A percentile compares a stretch with the other conserved stretches of the same genome.
Conservation (phyloP, 2,888 invertebrate genomes). For the Sarcophaga carnaria region DNA sequence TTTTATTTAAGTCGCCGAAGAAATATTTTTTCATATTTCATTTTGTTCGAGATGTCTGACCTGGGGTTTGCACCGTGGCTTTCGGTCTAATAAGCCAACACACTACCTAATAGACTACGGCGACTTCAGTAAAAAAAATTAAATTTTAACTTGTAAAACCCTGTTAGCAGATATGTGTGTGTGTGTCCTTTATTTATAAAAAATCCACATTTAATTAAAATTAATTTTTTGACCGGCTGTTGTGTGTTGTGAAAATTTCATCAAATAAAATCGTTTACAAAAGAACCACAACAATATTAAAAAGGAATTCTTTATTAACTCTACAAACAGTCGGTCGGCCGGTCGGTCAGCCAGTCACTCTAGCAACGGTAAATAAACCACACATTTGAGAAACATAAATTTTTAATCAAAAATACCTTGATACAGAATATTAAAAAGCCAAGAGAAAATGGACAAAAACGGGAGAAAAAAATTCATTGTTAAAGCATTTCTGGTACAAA, state of each 20-base stretch:
- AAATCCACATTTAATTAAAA: background rate
- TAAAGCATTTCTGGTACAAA: background rate
- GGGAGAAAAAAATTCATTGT: background rate
- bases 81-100: too few species aligned
- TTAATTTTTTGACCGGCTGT: background rate
- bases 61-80: too few species aligned
- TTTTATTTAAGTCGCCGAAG: too few species aligned
- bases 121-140: too few species aligned
- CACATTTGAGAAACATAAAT: slow-evolving; percentile 39
- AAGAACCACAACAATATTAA: slow-evolving; percentile 29
- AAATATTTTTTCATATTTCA: too few species aligned
- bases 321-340: background rate
- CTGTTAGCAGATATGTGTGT: too few species aligned
- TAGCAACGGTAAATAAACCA: background rate
- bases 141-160: too few species aligned
- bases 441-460: background rate
- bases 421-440: background rate
- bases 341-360: background rate
- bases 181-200: too few species aligned
- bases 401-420: slow-evolving; percentile 38
- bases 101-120: too few species aligned
- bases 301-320: slow-evolving; percentile 43
- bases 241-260: background rate
- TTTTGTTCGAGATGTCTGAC: too few species aligned
- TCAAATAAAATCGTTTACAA: background rate